Conservation (phyloP, 2,797 vertebrate genomes). For the Danio tinwini region DNA sequence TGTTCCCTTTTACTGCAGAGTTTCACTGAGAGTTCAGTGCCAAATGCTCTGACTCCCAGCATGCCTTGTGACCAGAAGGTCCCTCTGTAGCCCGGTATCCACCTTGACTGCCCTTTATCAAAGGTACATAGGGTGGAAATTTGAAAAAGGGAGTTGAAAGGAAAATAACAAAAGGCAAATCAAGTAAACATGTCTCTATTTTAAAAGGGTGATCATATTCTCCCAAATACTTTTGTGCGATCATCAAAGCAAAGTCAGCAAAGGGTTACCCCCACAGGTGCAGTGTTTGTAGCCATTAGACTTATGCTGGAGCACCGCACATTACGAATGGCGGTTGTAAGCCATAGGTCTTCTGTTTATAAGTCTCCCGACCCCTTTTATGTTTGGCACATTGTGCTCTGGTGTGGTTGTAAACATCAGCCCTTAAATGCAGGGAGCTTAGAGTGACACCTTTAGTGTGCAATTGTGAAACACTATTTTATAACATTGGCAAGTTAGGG, state of each 20-base stretch:
- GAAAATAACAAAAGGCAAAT: constrained; percentile 5
- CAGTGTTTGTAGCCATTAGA: constrained; percentile 31
- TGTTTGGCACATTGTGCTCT: constrained; percentile 21
- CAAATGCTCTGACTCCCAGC: constrained; percentile 30
- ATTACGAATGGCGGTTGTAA: constrained; percentile 6
- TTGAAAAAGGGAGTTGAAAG: neutral
- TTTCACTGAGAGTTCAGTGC: constrained; percentile 10
- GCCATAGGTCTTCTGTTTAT: constrained; percentile 41
- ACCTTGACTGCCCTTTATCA: neutral
- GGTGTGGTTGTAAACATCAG: constrained; percentile 41
- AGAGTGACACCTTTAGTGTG: constrained; percentile 33
- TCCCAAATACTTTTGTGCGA: neutral
- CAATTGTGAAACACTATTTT: constrained; percentile 18
- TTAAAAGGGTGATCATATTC: neutral
- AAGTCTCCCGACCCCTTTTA: constrained; percentile 36
- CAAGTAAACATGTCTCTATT: neutral
- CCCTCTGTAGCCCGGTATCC: constrained; percentile 19
- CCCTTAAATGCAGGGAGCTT: constrained; percentile 18
- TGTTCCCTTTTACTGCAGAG: constrained; percentile 45
- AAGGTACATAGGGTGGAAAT: neutral
- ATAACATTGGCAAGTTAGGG: neutral
- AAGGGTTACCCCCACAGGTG: constrained; percentile 28
- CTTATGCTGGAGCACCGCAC: neutral
- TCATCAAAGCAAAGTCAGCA: constrained; percentile 18
- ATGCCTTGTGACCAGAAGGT: constrained; percentile 42